These are phyloP conservation scores for Clitarchus hookeri DNA, from an alignment of 2,888 invertebrate species.

Conservation along the genomic window DNA sequence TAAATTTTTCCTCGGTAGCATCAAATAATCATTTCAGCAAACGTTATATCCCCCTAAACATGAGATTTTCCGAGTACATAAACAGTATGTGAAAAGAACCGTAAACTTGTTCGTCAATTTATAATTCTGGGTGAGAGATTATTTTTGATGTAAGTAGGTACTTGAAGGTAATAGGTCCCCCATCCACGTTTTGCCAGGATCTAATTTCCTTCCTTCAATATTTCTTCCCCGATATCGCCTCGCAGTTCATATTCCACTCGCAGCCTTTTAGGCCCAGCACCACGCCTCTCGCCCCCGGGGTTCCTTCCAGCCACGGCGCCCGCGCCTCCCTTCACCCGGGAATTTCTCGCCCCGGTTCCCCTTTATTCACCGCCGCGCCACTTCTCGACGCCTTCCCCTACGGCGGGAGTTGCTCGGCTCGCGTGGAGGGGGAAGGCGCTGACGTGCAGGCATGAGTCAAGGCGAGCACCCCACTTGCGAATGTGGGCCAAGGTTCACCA, in stretches of 20 bases:
- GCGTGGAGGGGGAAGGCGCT: background rate
- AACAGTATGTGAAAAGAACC: background rate
- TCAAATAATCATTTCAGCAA: too few species aligned
- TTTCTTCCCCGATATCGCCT: background rate
- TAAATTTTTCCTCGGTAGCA: too few species aligned
- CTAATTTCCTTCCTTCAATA: slow-evolving; percentile 14
- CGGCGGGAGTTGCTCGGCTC: background rate
- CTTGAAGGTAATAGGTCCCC: background rate
- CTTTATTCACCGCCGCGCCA: background rate
- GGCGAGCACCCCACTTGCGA: background rate
- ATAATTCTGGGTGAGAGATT: background rate
- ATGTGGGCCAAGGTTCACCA: background rate
- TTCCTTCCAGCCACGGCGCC: background rate
- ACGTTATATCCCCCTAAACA: too few species aligned
- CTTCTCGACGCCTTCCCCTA: background rate
- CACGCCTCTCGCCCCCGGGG: background rate
- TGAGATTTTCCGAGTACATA: background rate
- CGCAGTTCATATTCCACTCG: background rate
- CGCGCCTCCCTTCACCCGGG: background rate
- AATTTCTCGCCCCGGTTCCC: background rate
- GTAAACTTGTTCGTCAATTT: background rate
- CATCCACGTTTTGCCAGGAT: background rate
- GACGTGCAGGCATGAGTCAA: background rate
- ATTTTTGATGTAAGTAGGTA: background rate
- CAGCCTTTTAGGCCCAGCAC: background rate